Conservation (phyloP, 35 echinoderm and acorn worm genomes). For the Lytechinus pictus region DNA sequence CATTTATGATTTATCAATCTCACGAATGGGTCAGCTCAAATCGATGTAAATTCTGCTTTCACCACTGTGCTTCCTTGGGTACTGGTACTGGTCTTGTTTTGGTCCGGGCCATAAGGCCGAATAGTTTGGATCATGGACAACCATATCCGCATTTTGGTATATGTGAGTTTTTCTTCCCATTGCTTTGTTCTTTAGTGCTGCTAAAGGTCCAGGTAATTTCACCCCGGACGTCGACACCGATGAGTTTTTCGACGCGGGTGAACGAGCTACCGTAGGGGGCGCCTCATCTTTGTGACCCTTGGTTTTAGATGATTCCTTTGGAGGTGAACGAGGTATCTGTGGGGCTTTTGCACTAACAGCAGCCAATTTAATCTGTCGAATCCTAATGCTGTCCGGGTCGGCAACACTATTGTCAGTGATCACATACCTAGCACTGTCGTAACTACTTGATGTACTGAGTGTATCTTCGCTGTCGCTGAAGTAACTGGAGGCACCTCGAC, state of each 20-base stretch:
- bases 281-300: slow-evolving; percentile 15
- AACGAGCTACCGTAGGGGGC: not conserved
- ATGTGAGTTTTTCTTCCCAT: slow-evolving; percentile 60
- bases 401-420: slow-evolving; percentile 71
- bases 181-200: slow-evolving; percentile 42
- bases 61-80: slow-evolving; percentile 48
- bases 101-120: slow-evolving; percentile 75
- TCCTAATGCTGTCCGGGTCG: slow-evolving; percentile 67
- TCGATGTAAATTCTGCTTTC: slow-evolving; percentile 95
- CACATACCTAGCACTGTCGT: slow-evolving; percentile 74
- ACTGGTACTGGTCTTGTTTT: slow-evolving; percentile 51
- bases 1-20: not conserved
- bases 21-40: slow-evolving; percentile 61
- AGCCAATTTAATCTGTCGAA: slow-evolving; percentile 64
- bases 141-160: slow-evolving; percentile 81
- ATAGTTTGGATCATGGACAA: slow-evolving; percentile 80
- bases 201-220: slow-evolving; percentile 30
- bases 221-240: not conserved
- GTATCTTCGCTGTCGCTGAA: slow-evolving; percentile 70
- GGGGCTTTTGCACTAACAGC: slow-evolving; percentile 44
- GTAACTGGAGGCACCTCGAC: slow-evolving; percentile 60
- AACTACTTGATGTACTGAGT: slow-evolving; percentile 63
- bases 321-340: not conserved
- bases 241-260: not conserved
- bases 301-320: slow-evolving; percentile 8